Percentiles rank a stretch among this genome's conserved stretches.
Evolutionary conservation across 1,140 invertebrate genomes (phyloP).

Genomic region (Drosophila santomea): DNA sequence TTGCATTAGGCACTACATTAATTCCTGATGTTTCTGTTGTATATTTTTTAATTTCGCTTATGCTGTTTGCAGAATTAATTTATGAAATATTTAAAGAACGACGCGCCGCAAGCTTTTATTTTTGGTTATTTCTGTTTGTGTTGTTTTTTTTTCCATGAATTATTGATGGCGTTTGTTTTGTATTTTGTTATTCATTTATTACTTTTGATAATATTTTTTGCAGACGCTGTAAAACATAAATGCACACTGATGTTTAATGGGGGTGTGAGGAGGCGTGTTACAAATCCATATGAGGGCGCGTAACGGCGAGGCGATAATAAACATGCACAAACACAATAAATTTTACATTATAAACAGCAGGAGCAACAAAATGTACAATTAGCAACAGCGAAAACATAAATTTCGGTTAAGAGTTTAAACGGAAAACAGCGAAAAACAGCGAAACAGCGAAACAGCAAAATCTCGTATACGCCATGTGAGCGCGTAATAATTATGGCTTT

Average conservation of each 20-base stretch:
- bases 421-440: slow-evolving; percentile 24
- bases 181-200: slow-evolving; percentile 56
- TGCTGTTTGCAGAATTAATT: slow-evolving; percentile 54
- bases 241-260: slow-evolving; percentile 20
- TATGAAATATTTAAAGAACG: slow-evolving; percentile 57
- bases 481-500: slow-evolving; percentile 68
- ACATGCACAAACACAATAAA: slow-evolving; percentile 75
- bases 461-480: slow-evolving; percentile 59
- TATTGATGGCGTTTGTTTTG: slow-evolving; percentile 60
- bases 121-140: slow-evolving; percentile 42
- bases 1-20: slow-evolving; percentile 74
- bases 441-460: slow-evolving; percentile 31
- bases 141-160: slow-evolving; percentile 45
- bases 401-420: slow-evolving; percentile 60
- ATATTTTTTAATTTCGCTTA: slow-evolving; percentile 22
- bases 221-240: slow-evolving; percentile 29
- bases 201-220: slow-evolving; percentile 45
- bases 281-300: slow-evolving; percentile 9
- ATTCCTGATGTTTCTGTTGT: slow-evolving; percentile 58
- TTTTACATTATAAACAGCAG: slow-evolving; percentile 50
- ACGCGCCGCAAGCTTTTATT: slow-evolving; percentile 49
- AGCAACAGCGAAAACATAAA: slow-evolving; percentile 69
- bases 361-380: slow-evolving; percentile 65
- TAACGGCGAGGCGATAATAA: slow-evolving; percentile 49
- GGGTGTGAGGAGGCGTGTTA: not conserved